These are phyloP conservation scores for Perizoma flavofasciatum DNA, from an alignment of 2,888 invertebrate genomes.

Conservation along the genomic window DNA sequence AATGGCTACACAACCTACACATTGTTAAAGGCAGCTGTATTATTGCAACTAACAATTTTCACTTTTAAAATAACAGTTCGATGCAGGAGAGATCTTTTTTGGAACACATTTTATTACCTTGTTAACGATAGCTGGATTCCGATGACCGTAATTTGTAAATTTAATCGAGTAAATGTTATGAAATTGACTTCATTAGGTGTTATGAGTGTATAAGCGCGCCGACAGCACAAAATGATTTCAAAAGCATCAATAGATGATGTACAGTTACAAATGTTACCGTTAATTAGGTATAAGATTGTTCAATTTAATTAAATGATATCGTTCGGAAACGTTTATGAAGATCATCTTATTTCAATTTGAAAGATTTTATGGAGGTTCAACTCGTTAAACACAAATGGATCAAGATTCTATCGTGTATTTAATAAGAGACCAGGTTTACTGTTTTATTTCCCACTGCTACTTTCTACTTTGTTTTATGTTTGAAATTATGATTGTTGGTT, in stretches of 20 bases:
- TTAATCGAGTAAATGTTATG: conserved; percentile 65
- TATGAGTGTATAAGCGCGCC: conserved; percentile 58
- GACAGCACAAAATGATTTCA: conserved; percentile 33
- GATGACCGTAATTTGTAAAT: conserved; percentile 72
- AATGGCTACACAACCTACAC: conserved; percentile 46
- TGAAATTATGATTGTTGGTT: conserved; percentile 17
- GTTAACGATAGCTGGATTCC: conserved; percentile 50
- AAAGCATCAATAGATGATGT: conserved; percentile 31
- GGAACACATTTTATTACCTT: conserved; percentile 55
- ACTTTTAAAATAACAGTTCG: conserved; percentile 70
- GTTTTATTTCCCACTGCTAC: conserved; percentile 36
- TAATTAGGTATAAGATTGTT: conserved; percentile 49
- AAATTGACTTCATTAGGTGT: conserved; percentile 68
- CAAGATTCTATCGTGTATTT: conserved; percentile 40
- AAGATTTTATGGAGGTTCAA: conserved; percentile 40
- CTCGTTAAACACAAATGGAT: conserved; percentile 43
- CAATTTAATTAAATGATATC: conserved; percentile 46
- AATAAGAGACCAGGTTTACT: conserved; percentile 37
- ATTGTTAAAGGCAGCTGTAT: conserved; percentile 65
- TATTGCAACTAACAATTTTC: conserved; percentile 70
- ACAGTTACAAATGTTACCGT: conserved; percentile 44
- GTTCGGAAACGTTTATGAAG: conserved; percentile 43
- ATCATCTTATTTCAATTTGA: conserved; percentile 42
- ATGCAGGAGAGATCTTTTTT: conserved; percentile 49
- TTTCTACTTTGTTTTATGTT: conserved; percentile 34